A percentile compares a stretch with the other conserved stretches of the same genome.
These are phyloP conservation scores for Haliclona indistincta DNA, from an alignment of 37 sponge, comb jelly and placozoan species.

Conservation along the genomic window DNA sequence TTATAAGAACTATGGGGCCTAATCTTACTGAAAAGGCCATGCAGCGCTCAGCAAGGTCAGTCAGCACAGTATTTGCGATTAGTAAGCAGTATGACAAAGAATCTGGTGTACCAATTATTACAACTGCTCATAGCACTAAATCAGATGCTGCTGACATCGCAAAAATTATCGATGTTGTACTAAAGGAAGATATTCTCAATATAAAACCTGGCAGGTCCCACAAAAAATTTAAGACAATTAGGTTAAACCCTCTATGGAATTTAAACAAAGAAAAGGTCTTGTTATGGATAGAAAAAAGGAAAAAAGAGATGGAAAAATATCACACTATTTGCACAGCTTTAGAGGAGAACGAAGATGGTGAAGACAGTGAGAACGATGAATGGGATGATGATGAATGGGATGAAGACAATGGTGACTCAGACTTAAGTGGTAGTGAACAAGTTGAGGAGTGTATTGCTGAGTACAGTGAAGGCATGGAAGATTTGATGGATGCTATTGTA, in stretches of 20 bases:
- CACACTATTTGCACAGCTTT: neutral
- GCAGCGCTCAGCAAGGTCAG: slow-evolving; percentile 20
- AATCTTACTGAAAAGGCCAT: slow-evolving; percentile 32
- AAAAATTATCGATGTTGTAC: no score
- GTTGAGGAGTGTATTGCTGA: neutral
- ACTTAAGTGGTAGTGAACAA: no score
- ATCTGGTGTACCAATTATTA: neutral
- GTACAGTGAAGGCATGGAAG: no score
- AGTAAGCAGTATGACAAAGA: slow-evolving; percentile 14
- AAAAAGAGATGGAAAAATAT: no score
- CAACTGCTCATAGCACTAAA: slow-evolving; percentile 24
- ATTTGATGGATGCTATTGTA: no score
- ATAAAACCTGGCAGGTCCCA: no score
- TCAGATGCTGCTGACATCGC: slow-evolving; percentile 4
- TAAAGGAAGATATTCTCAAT: neutral
- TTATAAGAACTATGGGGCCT: slow-evolving; percentile 37
- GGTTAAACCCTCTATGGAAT: slow-evolving; percentile 1
- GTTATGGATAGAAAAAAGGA: neutral
- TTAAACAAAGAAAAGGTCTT: neutral
- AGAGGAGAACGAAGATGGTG: neutral
- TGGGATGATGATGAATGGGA: neutral
- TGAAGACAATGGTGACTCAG: no score
- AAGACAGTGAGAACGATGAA: neutral
- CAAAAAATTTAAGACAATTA: neutral
- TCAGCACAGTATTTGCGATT: slow-evolving; percentile 2